Evolutionary conservation across 2,797 vertebrate species (phyloP), one percentile per base, ranked within the genome.

Genomic region (Momotus momota): DNA sequence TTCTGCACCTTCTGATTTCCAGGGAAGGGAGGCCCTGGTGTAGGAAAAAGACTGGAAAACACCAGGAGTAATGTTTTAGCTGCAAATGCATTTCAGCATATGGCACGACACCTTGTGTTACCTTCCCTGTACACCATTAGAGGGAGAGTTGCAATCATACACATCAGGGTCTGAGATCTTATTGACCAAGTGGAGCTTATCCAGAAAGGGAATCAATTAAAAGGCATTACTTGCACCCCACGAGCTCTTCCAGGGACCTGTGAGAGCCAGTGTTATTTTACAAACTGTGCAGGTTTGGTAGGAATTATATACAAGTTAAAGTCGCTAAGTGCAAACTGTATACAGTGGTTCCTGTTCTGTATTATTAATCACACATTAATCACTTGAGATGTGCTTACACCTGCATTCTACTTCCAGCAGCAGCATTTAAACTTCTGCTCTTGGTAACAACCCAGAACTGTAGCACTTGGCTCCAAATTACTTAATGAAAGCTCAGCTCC

Each of bases 121-220:
- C 66, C 66, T 81, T 78, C 0, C 0, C 61, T 43, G 33, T 8
- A 6, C 6, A 0, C 25, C 51, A 0, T 45, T 25, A 33, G 33
- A 74, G 26, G 60, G 29, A 69, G 43, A 81, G n/a, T 0, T 78
- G 77, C 72, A 88, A 74, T 61, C 18, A 6, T 10, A 27, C 16
- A 7, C 49, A 6, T 60, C n/a, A 48, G 22, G 5, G 22, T 3
- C 71, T 64, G 70, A 69, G 85, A 54, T 51, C 72, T 81, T 69
- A 69, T 31, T 43, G 49, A 72, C 57, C 41, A 51, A 65, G 49
- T 83, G 90, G 93, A 88, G 72, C 31, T 43, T 26, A 48, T 58
- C 95, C 95, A 95, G 88, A 79, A 72, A 88, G 60, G 10, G 79
- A 77, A 94, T 95, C 83, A 72, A 93, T 96, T 66, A 81, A 94